Evolutionary conservation across 2,797 vertebrate genomes (phyloP).

Genomic region (Myotis myotis): DNA sequence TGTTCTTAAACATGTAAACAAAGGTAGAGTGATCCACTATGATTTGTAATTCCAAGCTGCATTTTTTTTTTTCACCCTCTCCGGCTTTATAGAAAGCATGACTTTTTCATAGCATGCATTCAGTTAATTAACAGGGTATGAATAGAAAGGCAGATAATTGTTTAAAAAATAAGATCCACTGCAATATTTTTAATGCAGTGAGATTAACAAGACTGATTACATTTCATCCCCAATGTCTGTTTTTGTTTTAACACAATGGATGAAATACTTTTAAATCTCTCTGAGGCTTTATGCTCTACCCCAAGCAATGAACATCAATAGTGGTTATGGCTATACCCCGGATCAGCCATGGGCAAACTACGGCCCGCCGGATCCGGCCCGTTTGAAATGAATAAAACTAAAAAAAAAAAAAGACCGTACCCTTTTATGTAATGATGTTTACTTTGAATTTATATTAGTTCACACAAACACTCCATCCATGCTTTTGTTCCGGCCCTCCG

Average conservation of each 20-base stretch:
- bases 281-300: not conserved
- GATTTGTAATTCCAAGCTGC: not conserved
- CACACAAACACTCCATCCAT: too few relatives aligned
- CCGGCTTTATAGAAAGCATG: not conserved
- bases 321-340: not conserved
- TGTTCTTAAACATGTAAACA: conserved; percentile 27
- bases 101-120: not conserved
- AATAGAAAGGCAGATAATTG: not conserved
- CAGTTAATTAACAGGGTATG: not conserved
- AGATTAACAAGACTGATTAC: not conserved
- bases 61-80: not conserved
- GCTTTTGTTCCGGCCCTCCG: too few relatives aligned
- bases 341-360: not conserved
- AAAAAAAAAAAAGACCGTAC: too few relatives aligned
- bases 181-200: not conserved
- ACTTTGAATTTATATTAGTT: too few relatives aligned
- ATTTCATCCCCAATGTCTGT: not conserved
- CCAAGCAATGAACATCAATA: not conserved
- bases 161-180: not conserved
- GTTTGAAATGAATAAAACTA: too few relatives aligned
- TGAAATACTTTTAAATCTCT: not conserved
- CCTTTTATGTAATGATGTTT: too few relatives aligned
- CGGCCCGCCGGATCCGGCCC: too few relatives aligned
- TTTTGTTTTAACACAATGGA: not conserved
- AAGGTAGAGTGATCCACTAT: not conserved